Base-by-base conservation (phyloP, 2,888 invertebrate genomes). In the Cataglyphis albicans region DNA sequence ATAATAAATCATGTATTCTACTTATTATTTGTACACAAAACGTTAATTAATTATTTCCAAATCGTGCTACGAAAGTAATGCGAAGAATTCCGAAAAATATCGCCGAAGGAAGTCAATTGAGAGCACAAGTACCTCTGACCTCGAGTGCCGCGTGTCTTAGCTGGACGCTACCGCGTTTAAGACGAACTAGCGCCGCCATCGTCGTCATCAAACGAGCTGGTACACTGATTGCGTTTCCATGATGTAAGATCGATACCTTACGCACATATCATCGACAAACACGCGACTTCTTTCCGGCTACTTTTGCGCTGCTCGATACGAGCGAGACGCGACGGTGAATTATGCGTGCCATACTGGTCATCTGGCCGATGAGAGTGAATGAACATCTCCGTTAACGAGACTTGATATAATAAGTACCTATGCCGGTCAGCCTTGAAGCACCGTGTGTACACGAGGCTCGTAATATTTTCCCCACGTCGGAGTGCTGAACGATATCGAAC, bases 101-200 rank as follows among this genome's bases (percentile, higher is more conserved):
- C 59, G 0, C 7, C 32, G 32, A 25, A 18, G 72, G 59, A 80
- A 35, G 44, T 59, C 38, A 6, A 67, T 57, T 44, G 52, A 59
- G 67, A 48, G 18, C 38, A 76, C 32, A 75, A 74, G 63, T 90
- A 96, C 96, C 96, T 93, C 95, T 95, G 74, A 96, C 95, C 88
- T 95, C 95, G 91, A 95, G 95, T 35, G 96, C 96, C n/a, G 95
- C 96, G 86, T 94, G 94, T 91, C 95, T 95, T 65, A 96, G 91
- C 91, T 96, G 96, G 67, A 96, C 95, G 91, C 96, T 96, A 65
- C 96, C 95, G 75, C 96, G 94, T 92, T 96, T 96, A 25, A 96
- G 93, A 84, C 93, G 94, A 55, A 94, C 93, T 44, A 94, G 92
- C 55, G 94, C 94, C 63, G 94, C 94, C 94, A 94, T 94, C 68